These are phyloP conservation scores for Hippocampus guttulatus DNA, from an alignment of 2,113 vertebrate species.

Conservation along the genomic window DNA sequence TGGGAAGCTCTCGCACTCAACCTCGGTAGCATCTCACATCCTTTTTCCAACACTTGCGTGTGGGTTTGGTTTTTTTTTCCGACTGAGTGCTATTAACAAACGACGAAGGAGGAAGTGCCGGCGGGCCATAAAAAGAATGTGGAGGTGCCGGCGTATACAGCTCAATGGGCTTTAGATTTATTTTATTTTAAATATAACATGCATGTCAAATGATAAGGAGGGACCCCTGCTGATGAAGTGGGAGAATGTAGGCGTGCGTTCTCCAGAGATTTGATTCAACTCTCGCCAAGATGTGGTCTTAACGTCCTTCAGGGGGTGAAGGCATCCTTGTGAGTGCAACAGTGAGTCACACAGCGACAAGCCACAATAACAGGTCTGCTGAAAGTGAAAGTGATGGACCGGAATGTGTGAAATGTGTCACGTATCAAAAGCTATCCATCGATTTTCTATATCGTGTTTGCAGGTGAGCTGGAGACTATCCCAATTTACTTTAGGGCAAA, in stretches of 20 bases:
- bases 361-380: constrained; percentile 11
- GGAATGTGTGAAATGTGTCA: constrained; percentile 4
- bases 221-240: constrained; percentile 31
- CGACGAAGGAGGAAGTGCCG: constrained; percentile 56
- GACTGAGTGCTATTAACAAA: constrained; percentile 53
- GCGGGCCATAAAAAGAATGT: constrained; percentile 51
- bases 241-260: constrained; percentile 30
- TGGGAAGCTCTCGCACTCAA: constrained; percentile 49
- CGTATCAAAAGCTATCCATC: background rate
- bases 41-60: constrained; percentile 45
- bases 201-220: constrained; percentile 35
- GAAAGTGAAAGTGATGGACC: background rate
- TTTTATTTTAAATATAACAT: constrained; percentile 52
- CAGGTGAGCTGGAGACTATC: background rate
- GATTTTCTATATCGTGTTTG: background rate
- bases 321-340: constrained; percentile 38
- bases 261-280: constrained; percentile 51
- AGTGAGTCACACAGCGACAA: constrained; percentile 39
- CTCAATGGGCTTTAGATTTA: constrained; percentile 34
- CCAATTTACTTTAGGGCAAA: background rate
- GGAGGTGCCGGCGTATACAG: constrained; percentile 55
- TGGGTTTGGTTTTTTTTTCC: constrained; percentile 40
- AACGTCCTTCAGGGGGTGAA: constrained; percentile 30
- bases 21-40: constrained; percentile 53
- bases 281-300: constrained; percentile 48